Evolutionary conservation across 2,888 invertebrate species (phyloP).

Genomic region (Hyalella azteca): DNA sequence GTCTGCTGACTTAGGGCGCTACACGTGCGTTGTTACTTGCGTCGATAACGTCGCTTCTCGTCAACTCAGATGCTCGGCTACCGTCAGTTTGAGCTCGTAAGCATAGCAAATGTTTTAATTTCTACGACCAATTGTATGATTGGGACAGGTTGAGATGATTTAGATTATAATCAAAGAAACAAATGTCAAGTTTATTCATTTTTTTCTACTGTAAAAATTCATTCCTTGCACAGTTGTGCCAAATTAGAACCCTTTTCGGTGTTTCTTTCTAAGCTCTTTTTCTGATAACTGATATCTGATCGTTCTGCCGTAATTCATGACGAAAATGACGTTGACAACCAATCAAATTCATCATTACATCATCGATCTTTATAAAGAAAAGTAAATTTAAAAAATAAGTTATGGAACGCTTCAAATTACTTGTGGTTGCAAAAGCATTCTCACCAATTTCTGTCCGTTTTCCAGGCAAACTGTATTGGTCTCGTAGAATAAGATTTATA

Average conservation of each 20-base stretch:
- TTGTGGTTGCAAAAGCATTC: background rate
- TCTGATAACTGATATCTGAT: background rate
- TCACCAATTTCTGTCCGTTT: background rate
- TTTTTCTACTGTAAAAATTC: too few species aligned
- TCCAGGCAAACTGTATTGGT: too few species aligned
- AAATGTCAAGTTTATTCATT: background rate
- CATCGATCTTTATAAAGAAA: background rate
- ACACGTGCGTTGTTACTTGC: constrained; percentile 54
- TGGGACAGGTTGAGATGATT: too few species aligned
- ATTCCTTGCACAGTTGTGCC: too few species aligned
- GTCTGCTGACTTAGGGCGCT: constrained; percentile 52
- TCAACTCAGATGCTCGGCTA: constrained; percentile 6
- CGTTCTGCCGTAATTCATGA: background rate
- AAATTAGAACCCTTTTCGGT: too few species aligned
- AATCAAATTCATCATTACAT: background rate
- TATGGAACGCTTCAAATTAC: background rate
- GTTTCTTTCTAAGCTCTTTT: background rate
- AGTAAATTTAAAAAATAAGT: background rate
- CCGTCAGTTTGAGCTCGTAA: background rate
- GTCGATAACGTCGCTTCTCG: constrained; percentile 25
- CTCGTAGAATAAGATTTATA: too few species aligned
- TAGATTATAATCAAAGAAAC: too few species aligned
- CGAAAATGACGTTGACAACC: background rate
- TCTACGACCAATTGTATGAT: background rate
- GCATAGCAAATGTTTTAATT: background rate